These are phyloP conservation scores for Beroe forskalii DNA, from an alignment of 37 sponge, comb jelly and placozoan species.

Conservation along the genomic window DNA sequence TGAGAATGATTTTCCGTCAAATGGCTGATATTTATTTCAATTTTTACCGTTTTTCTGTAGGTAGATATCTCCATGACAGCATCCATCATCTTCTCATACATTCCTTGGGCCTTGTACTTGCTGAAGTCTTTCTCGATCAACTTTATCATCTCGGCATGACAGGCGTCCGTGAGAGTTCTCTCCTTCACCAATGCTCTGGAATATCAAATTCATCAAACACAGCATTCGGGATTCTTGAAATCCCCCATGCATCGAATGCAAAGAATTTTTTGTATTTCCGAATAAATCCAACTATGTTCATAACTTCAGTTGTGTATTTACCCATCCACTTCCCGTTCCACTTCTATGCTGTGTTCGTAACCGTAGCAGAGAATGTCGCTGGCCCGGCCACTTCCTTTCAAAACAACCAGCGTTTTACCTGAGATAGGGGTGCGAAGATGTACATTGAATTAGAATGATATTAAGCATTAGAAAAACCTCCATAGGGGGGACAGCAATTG, in stretches of 20 bases:
- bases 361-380: constrained; percentile 62
- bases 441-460: no score
- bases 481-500: no score
- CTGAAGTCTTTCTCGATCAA: constrained; percentile 54
- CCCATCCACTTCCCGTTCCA: constrained; percentile 32
- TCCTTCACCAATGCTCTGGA: constrained; percentile 6
- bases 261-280: no score
- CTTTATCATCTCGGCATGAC: constrained; percentile 15
- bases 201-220: no score
- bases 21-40: no score
- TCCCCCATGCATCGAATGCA: no score
- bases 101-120: constrained; percentile 50
- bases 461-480: no score
- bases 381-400: constrained; percentile 46
- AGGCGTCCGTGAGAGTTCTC: constrained; percentile 2
- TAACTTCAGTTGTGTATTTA: no score
- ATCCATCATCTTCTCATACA: constrained; percentile 32
- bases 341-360: constrained; percentile 60
- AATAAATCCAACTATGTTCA: no score
- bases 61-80: constrained; percentile 60
- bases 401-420: constrained; percentile 49
- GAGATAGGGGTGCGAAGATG: no score
- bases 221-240: no score
- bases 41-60: constrained; percentile 55
- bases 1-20: no score